Conservation (phyloP, 2,797 vertebrate species). For the Ambastaia sidthimunki region DNA sequence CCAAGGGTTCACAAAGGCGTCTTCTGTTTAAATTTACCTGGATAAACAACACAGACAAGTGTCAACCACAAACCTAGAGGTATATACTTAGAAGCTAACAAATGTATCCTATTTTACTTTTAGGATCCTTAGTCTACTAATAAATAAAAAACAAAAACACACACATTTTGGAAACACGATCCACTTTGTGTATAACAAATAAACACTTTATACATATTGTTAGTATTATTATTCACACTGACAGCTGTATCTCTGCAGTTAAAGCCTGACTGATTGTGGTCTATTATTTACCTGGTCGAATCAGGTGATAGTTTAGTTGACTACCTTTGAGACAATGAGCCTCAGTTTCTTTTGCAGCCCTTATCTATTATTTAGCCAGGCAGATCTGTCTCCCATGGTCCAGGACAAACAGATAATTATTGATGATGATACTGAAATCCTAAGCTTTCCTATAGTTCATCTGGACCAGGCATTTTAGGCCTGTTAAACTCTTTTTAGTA, state of each 20-base stretch:
- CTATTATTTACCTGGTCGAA: slow-evolving; percentile 43
- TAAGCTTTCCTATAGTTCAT: slow-evolving; percentile 15
- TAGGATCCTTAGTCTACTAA: not conserved
- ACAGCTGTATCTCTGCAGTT: not conserved
- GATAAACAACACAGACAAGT: not conserved
- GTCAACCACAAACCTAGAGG: too few relatives aligned
- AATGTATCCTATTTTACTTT: not conserved
- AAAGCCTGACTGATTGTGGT: not conserved
- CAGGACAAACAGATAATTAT: slow-evolving; percentile 61
- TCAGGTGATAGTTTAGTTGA: slow-evolving; percentile 34
- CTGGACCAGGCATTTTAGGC: not conserved
- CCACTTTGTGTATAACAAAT: too few relatives aligned
- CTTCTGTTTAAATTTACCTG: not conserved
- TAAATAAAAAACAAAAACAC: not conserved
- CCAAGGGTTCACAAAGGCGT: not conserved
- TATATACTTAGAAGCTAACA: too few relatives aligned
- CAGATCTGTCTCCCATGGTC: slow-evolving; percentile 65
- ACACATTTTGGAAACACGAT: too few relatives aligned
- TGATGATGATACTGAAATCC: slow-evolving; percentile 62
- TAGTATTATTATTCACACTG: not conserved
- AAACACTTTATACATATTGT: too few relatives aligned
- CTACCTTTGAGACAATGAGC: slow-evolving; percentile 58
- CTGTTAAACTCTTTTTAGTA: not conserved
- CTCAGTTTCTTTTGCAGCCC: slow-evolving; percentile 51
- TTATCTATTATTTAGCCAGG: slow-evolving; percentile 65